Evolutionary conservation across 1,140 invertebrate species (phyloP).

Genomic region (Ctenoplectra terminalis): DNA sequence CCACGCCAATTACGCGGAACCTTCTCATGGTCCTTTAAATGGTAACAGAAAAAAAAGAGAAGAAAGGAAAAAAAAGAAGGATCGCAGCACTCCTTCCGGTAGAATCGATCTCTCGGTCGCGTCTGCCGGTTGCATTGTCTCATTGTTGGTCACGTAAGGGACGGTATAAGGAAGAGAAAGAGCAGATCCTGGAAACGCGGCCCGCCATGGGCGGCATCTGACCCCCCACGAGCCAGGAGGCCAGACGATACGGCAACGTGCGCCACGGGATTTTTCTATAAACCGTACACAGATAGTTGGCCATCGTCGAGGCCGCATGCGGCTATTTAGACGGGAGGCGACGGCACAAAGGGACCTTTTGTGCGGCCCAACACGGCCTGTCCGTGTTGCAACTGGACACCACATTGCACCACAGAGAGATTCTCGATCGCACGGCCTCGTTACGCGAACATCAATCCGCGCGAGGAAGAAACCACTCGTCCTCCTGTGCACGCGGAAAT

Average conservation of each 20-base stretch:
- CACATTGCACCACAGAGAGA: constrained; percentile 65
- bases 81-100: constrained; percentile 10
- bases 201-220: constrained; percentile 69
- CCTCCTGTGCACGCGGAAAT: not conserved
- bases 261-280: constrained; percentile 68
- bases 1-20: not conserved
- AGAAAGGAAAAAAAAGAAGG: not conserved
- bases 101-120: not conserved
- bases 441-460: not conserved
- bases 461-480: constrained; percentile 6
- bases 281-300: constrained; percentile 61
- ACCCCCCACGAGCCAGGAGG: constrained; percentile 63
- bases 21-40: not conserved
- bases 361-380: constrained; percentile 61
- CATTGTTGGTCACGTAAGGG: not conserved
- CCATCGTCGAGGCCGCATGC: constrained; percentile 50
- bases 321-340: constrained; percentile 70
- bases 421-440: not conserved
- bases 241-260: constrained; percentile 49
- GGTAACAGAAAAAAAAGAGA: too few species aligned
- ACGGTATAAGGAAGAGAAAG: constrained; percentile 25
- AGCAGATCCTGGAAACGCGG: constrained; percentile 45
- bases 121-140: not conserved
- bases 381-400: constrained; percentile 76
- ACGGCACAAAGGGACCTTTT: constrained; percentile 79